Base-by-base conservation (phyloP, 2,797 vertebrate species). In the Cetoscarus ocellatus region DNA sequence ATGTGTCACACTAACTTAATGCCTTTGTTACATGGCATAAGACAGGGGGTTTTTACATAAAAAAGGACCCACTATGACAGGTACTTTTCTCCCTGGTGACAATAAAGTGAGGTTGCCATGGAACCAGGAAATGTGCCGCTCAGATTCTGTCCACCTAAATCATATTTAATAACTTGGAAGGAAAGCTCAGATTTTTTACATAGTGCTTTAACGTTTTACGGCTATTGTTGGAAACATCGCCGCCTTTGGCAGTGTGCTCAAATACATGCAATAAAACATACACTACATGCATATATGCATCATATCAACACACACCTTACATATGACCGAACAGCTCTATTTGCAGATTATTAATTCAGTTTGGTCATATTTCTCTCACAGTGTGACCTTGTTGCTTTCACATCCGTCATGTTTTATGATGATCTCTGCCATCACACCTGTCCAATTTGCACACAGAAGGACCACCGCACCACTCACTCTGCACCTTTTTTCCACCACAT, bases 301-400 rank as follows among this genome's bases (percentile, higher is more conserved):
- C 45, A 36, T 77, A 19, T 75, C 39, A 57, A 14, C 52, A 71
- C 52, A 62, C 57, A 84, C 66, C 55, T 76, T 81, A 62, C 66
- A 77, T 80, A 43, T 83, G 77, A 84, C 14, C 67, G 63, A 80
- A 74, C 47, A 69, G 36, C 74, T 86, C n/a, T 77, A 56, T 61
- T 53, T 56, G 43, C 70, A 82, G 58, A 52, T 86, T 58, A 83
- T 67, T 88, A 73, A 91, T 86, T 86, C 59, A 84, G 62, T 63
- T 64, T 53, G 73, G 45, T 51, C 38, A 3, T 66, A 15, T 68
- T 17, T 67, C 42, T 19, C 51, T 73, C 34, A 54, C 50, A 67
- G 39, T 76, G 40, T 53, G 55, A 81, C 78, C 69, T 75, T 72
- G 70, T 62, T 14, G 14, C 36, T 45, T 81, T 73, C 59, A 70